Evolutionary conservation across 2,797 vertebrate genomes (phyloP).

Genomic region (Eleutherodactylus coqui): DNA sequence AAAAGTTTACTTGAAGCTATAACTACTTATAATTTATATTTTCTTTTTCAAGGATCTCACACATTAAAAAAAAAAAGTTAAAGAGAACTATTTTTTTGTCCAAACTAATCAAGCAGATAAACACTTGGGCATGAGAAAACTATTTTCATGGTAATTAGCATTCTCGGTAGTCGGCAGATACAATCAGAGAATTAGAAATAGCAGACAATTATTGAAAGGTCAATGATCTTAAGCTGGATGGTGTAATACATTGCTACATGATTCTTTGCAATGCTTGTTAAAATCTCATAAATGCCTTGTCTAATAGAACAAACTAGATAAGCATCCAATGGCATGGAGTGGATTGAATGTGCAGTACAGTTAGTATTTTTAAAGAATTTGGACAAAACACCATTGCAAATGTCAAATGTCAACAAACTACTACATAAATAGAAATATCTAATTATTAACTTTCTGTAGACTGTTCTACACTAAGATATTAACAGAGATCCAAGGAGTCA

Average conservation of each 20-base stretch:
- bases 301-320: slow-evolving; percentile 15
- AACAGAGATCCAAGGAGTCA: background rate
- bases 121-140: slow-evolving; percentile 7
- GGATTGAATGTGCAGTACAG: background rate
- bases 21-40: background rate
- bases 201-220: slow-evolving; percentile 44
- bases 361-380: no score
- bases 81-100: background rate
- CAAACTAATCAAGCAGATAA: slow-evolving; percentile 30
- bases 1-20: no score
- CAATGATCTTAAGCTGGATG: slow-evolving; percentile 29
- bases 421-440: slow-evolving; percentile 1
- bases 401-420: slow-evolving; percentile 6
- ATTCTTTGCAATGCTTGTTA: slow-evolving; percentile 10
- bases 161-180: slow-evolving; percentile 11
- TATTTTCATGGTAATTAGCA: slow-evolving; percentile 22
- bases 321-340: slow-evolving; percentile 5
- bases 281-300: slow-evolving; percentile 19
- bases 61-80: background rate
- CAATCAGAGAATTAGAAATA: slow-evolving; percentile 26
- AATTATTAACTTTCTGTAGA: background rate
- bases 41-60: background rate
- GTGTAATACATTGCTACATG: background rate
- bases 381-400: background rate
- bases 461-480: background rate